These are phyloP conservation scores for Halcyon senegalensis DNA, from an alignment of 2,113 vertebrate genomes.

Conservation along the genomic window DNA sequence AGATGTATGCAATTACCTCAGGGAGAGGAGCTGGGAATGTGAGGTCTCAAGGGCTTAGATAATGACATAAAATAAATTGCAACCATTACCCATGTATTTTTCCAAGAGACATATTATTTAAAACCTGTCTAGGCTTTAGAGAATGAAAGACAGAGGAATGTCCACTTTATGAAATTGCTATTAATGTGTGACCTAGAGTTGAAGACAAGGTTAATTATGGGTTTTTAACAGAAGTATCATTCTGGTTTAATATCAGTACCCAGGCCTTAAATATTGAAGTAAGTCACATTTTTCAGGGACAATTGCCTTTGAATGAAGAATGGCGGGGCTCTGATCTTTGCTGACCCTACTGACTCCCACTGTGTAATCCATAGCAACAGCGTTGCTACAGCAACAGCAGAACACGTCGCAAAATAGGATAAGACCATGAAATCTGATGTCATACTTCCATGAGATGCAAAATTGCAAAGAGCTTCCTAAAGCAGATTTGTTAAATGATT, in stretches of 20 bases:
- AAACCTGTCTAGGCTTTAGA: conserved; percentile 76
- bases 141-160: conserved; percentile 82
- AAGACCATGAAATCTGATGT: conserved; percentile 82
- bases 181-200: conserved; percentile 79
- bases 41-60: conserved; percentile 79
- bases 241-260: conserved; percentile 82
- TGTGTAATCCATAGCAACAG: conserved; percentile 81
- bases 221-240: conserved; percentile 84
- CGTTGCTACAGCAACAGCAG: conserved; percentile 82
- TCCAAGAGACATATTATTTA: conserved; percentile 81
- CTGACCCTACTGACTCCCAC: conserved; percentile 79
- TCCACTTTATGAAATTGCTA: conserved; percentile 86
- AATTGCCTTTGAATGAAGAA: conserved; percentile 92
- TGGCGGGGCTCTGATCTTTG: conserved; percentile 88
- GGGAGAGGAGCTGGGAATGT: conserved; percentile 73
- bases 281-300: conserved; percentile 84
- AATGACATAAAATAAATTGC: conserved; percentile 92
- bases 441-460: conserved; percentile 75
- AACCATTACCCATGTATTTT: conserved; percentile 84
- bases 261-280: conserved; percentile 83
- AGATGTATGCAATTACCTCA: conserved; percentile 78
- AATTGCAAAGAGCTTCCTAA: conserved; percentile 71
- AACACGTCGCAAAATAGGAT: conserved; percentile 61
- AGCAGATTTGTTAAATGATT: conserved; percentile 60
- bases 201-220: conserved; percentile 86